Percentiles rank a stretch among this genome's conserved stretches.
Conservation (phyloP, 2,797 vertebrate species). For the Scyliorhinus canicula region DNA sequence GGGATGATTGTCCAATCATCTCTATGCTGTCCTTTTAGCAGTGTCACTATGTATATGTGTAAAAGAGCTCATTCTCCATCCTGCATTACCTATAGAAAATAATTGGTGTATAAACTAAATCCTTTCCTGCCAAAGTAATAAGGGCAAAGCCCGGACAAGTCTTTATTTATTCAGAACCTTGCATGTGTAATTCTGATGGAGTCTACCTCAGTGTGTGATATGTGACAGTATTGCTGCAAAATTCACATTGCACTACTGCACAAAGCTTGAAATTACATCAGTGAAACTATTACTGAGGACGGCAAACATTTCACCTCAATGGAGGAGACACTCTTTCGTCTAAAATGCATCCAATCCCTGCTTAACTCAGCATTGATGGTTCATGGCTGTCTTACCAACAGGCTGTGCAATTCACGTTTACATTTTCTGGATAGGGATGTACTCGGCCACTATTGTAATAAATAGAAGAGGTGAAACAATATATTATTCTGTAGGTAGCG, state of each 20-base stretch:
- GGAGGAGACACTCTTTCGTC: neutral
- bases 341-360: neutral
- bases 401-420: neutral
- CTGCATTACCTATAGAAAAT: neutral
- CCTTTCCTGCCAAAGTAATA: neutral
- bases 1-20: neutral
- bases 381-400: neutral
- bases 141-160: neutral
- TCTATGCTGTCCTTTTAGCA: neutral
- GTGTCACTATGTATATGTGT: neutral
- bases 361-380: neutral
- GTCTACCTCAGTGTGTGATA: neutral
- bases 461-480: neutral
- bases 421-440: neutral
- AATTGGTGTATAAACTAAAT: neutral
- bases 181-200: neutral
- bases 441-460: neutral
- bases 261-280: neutral
- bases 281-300: neutral
- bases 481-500: neutral
- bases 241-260: neutral
- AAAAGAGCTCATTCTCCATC: neutral
- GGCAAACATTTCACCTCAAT: neutral
- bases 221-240: neutral
- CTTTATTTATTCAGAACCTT: neutral